Percentiles rank a stretch among this genome's conserved stretches.
Conservation (phyloP, 2,113 vertebrate genomes). For the Microtus richardsoni region DNA sequence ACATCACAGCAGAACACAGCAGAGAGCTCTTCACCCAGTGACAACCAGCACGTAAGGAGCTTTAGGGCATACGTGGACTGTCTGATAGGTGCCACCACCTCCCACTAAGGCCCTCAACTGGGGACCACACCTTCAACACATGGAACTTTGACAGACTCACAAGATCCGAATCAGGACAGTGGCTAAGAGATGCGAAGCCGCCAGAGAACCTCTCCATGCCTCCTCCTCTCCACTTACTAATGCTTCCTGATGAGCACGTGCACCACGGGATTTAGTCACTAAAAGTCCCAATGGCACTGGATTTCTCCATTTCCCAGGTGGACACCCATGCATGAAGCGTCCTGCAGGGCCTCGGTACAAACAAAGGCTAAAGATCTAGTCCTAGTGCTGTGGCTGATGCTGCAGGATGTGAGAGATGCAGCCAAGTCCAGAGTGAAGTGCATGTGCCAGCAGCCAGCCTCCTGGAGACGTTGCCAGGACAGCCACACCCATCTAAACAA, state of each 20-base stretch:
- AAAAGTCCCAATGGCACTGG: background rate
- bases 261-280: accelerated
- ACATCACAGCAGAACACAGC: background rate
- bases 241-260: accelerated
- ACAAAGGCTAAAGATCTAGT: background rate
- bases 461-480: too few species aligned
- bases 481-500: background rate
- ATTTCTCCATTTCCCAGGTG: background rate
- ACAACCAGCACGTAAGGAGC: background rate
- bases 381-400: background rate
- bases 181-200: background rate
- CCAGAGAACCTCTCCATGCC: background rate
- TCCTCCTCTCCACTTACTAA: background rate
- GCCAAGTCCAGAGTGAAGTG: too few species aligned
- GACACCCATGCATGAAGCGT: background rate
- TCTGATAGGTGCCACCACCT: background rate
- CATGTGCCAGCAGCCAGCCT: background rate
- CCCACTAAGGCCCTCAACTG: background rate
- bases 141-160: background rate
- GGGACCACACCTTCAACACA: background rate
- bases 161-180: background rate
- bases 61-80: too few species aligned
- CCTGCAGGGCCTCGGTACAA: accelerated
- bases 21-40: background rate
- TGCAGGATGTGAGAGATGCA: background rate